Evolutionary conservation across 2,888 invertebrate genomes (phyloP), one percentile per base, ranked within the genome.

Genomic region (Diabrotica balteata): DNA sequence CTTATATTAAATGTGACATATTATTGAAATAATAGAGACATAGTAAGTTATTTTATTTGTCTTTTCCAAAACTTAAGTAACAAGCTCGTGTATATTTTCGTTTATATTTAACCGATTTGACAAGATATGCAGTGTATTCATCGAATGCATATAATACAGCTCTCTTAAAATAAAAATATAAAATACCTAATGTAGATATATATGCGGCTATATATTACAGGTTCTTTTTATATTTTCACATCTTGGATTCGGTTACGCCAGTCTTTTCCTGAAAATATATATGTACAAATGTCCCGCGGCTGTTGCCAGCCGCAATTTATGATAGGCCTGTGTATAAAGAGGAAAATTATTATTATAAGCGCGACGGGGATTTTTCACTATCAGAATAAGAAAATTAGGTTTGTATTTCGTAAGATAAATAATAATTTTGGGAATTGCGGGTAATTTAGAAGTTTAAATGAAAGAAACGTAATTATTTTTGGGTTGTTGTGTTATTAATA

Each of bases 341-440:
- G 22, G 42, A 54, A 54, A 54, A 54, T 54, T 54, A 54, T 54
- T 54, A 42, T 54, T 43, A 54, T 54, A 54, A 8, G 42, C 53
- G 53, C 53, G 9, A 54, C 42, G 53, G 53, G 42, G 42, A 54
- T 54, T 54, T 54, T 42, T 54, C 53, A 54, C 32, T 17, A 54
- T 54, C 42, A 54, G 42, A 54, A 54, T 54, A 22, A 42, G 10
- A 42, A 54, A 54, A 54, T 42, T 54, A 7, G 43, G 42, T 54
- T 54, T 54, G 9, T 32, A 9, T 42, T 42, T 22, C 22, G 32
- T 54, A 42, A 22, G 53, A 54, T 32, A 32, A 54, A 54, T 42
- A 54, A 42, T 22, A 17, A 52, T 11, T 11, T 49, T 2, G 11
- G 49, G 49, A 11, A 49, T 7, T 7, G 52, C 32, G 17, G 52